Evolutionary conservation across 2,113 vertebrate species (phyloP), one percentile per base, ranked within the genome.

Genomic region (Budorcas taxicolor): DNA sequence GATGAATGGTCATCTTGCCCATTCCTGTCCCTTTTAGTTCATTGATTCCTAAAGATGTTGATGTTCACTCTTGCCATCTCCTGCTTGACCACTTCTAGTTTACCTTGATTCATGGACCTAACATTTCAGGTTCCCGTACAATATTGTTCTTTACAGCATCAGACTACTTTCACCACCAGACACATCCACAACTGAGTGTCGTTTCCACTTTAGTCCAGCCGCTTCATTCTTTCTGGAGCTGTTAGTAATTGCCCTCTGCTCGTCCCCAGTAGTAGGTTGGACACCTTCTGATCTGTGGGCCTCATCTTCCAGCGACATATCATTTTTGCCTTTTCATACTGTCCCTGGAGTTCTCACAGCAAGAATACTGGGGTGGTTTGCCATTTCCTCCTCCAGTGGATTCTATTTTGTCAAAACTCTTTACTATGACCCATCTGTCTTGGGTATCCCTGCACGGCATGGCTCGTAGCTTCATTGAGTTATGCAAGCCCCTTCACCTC

Each of bases 201-300:
- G 0, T 76, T 76, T 76, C 12, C 23, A 15, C 71, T 43, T 15
- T 43, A 43, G 23, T 43, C 71, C 23, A 27, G 40, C 71, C 0
- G 0, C 71, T 76, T 76, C 71, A 2, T 76, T 43, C 23, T 76
- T 76, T 76, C 71, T 43, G 71, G 36, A 43, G 71, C 71, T 76
- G 40, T 76, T 76, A 15, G 23, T 76, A 76, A 76, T 43, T 76
- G 40, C 12, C 40, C 23, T 43, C 23, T 43, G 40, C 40, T 76
- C 1, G 0, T 27, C 71, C 40, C 71, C 40, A 27, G 23, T 76
- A 43, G 40, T 43, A 43, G 40, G 25, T 27, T 76, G 71, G 71
- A 43, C 40, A 76, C 71, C 71, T 76, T 43, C 71, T 27, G 40
- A 76, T 43, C 40, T 7, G 23, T 43, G 40, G 12, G 40, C 23